Base-by-base conservation (phyloP, 2,797 vertebrate species). In the Menidia menidia region DNA sequence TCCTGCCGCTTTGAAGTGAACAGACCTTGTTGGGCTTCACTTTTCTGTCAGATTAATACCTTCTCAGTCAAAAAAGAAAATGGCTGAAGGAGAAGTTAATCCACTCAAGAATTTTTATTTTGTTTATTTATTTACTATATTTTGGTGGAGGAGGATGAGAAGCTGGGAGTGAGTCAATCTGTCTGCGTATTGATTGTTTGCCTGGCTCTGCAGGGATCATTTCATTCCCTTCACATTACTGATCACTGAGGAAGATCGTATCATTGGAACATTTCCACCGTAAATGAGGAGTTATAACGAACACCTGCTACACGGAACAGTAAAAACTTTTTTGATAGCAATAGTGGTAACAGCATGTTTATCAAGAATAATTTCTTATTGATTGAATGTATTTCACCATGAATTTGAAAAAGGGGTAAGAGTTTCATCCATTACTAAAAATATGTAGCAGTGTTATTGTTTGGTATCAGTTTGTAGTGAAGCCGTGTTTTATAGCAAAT, bases 11-110 rank as follows among this genome's bases (percentile, higher is more conserved):
- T 92, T 92, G 89, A 93, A 92, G 89, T 90, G 84, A 91, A 85
- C 81, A 82, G 87, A 87, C 88, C 92, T 89, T 92, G 86, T 92
- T 88, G 89, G 89, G 91, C 90, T 91, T 90, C 84, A 87, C 89
- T 92, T 91, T 88, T 84, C 88, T 91, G 91, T 91, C 92, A 90
- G 91, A 92, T 92, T 94, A 94, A 92, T 91, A 91, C 93, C 88
- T 87, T 89, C 84, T 89, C 83, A 64, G 87, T 83, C 89, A 87
- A 92, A 92, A 92, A 94, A 91, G 89, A 91, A 93, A 93, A 94
- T 89, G 84, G 88, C 80, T 87, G 85, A 88, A 87, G 87, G 87
- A 91, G 87, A 88, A 89, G 86, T 86, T 92, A 93, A 93, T 94
- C 92, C 90, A 71, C 85, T 85, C 90, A 89, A 88, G 83, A 89